Evolutionary conservation across 2,888 invertebrate genomes (phyloP), one percentile per base, ranked within the genome.

Genomic region (Pogonocherus hispidulus): DNA sequence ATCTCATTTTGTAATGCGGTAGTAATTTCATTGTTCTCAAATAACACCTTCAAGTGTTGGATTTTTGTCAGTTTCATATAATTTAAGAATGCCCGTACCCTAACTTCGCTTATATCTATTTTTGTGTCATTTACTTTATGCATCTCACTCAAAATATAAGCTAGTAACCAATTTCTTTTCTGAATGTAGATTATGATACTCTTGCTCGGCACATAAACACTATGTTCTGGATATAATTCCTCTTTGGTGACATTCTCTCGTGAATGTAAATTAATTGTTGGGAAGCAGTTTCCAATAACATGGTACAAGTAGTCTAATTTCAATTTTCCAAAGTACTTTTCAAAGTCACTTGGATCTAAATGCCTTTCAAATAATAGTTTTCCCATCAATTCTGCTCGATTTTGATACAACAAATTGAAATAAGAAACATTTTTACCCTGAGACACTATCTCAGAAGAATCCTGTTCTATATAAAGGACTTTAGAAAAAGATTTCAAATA

Each of bases 281-380:
- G 93, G 74, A 93, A 93, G 78, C 92, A 92, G 82, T 92, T 93
- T 2, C 91, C 84, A 2, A 92, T 89, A 9, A 94, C 89, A 74
- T 92, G 92, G 76, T 93, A 92, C 55, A 92, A 89, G 60, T 93
- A 87, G 86, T 94, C 93, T 1, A 94, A 88, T 80, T 92, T 92
- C 16, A 94, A 83, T 74, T 90, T 90, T 32, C 88, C 88, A 68
- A 93, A 92, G 76, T 92, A 88, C 0, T 88, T 85, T 80, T 94
- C 94, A 65, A 94, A 89, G 78, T 90, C 89, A 1, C 90, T 86
- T 0, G 93, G 91, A 2, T 92, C 90, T 62, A 92, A 85, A 66
- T 91, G 88, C 76, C 90, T 88, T 67, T 91, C 89, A 77, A 92
- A 93, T 68, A 94, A 89, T 79, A 93, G 86, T 75, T 89, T 89